A percentile compares a stretch with the other conserved stretches of the same genome.
Evolutionary conservation across 2,888 invertebrate species (phyloP).

Genomic region (Siphlonurus alternatus): DNA sequence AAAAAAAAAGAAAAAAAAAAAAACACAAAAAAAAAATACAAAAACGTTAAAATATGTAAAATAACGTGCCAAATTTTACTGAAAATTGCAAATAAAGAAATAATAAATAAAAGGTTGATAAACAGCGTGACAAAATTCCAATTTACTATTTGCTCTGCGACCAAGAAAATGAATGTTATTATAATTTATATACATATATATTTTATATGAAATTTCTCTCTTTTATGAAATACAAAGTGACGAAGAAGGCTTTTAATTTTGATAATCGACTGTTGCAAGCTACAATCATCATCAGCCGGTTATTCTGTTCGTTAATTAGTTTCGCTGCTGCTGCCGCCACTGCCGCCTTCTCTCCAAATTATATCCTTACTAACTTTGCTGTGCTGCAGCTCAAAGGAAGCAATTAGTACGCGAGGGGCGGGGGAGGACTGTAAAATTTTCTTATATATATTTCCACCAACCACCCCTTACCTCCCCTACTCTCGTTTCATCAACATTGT

Average conservation of each 20-base stretch:
- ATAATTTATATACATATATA: no score
- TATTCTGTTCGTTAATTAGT: neutral
- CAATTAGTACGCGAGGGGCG: neutral
- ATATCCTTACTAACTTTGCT: neutral
- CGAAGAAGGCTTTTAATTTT: neutral
- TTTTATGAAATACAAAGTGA: neutral
- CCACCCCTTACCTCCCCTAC: neutral
- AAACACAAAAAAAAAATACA: no score
- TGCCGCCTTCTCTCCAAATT: neutral
- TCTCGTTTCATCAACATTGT: neutral
- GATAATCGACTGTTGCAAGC: neutral
- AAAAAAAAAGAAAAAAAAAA: no score
- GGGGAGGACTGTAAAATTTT: neutral
- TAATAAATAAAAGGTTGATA: no score
- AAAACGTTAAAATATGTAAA: no score
- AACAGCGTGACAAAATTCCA: no score
- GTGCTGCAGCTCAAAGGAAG: neutral
- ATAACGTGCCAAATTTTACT: no score
- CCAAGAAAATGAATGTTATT: no score
- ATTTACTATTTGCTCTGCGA: no score
- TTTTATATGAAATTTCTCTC: neutral
- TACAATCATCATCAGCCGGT: neutral
- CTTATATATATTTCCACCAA: neutral
- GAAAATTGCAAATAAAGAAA: no score
- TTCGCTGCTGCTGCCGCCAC: neutral